Evolutionary conservation across 2,888 invertebrate genomes (phyloP).

Genomic region (Dorcus parallelipipedus): DNA sequence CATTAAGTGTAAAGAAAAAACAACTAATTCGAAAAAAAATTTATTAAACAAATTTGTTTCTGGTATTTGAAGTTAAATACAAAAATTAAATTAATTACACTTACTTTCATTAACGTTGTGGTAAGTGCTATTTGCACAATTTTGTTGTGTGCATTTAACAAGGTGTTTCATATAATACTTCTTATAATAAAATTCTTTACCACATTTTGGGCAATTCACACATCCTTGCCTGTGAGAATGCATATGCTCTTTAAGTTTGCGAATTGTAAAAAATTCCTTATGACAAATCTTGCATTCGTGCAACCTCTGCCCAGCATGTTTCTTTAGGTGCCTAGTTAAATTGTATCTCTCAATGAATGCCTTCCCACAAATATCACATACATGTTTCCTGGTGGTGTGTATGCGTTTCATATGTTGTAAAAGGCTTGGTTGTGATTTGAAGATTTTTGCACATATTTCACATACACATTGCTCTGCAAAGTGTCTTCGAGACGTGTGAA

Average conservation of each 20-base stretch:
- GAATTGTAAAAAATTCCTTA: conserved; percentile 25
- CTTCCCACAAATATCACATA: conserved; percentile 28
- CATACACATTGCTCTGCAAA: conserved; percentile 26
- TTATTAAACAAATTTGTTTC: too few species aligned
- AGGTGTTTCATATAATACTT: conserved; percentile 29
- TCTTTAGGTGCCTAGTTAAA: conserved; percentile 27
- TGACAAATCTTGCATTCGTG: conserved; percentile 30
- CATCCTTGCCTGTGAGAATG: conserved; percentile 27
- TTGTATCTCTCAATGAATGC: conserved; percentile 28
- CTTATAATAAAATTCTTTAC: conserved; percentile 29
- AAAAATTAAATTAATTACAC: too few species aligned
- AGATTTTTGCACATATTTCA: conserved; percentile 30
- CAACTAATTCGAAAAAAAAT: too few species aligned
- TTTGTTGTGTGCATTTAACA: conserved; percentile 20
- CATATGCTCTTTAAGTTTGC: conserved; percentile 30
- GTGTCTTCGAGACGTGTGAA: conserved; percentile 27
- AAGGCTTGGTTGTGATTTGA: conserved; percentile 31
- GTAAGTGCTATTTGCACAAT: too few species aligned
- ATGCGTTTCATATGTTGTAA: conserved; percentile 30
- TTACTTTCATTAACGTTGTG: too few species aligned
- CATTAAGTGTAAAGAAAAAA: too few species aligned
- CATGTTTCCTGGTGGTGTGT: conserved; percentile 25
- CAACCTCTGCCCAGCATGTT: conserved; percentile 25
- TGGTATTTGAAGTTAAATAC: too few species aligned
- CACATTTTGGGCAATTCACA: conserved; percentile 29